phyloP scores from a whole-genome alignment of 2,113 vertebrate species.

The Morone saxatilis region DNA sequence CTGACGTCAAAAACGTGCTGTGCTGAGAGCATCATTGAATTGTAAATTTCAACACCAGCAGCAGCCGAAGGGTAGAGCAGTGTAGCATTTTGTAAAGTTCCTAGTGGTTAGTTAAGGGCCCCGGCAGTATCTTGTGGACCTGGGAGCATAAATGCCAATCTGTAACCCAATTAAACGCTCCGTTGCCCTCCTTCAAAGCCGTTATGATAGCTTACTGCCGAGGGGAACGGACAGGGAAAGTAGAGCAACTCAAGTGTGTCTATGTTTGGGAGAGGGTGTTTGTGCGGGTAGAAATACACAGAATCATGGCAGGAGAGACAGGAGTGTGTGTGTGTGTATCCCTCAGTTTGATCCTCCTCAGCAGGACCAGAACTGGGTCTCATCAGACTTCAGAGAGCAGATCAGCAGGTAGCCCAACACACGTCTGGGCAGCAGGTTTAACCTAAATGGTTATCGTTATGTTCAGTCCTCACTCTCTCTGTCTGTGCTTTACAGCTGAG shows the following conservation, averaged over 20 bases:
- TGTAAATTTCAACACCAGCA: slow-evolving; percentile 34
- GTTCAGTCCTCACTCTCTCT: not conserved
- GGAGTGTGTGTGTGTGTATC: slow-evolving; percentile 19
- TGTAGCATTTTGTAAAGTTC: slow-evolving; percentile 53
- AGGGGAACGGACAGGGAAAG: slow-evolving; percentile 80
- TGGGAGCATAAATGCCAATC: slow-evolving; percentile 75
- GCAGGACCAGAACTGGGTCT: slow-evolving; percentile 64
- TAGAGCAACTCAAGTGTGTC: slow-evolving; percentile 71
- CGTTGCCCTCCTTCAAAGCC: slow-evolving; percentile 82
- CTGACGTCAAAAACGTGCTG: slow-evolving; percentile 42
- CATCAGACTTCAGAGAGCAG: slow-evolving; percentile 45
- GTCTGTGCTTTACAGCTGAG: slow-evolving; percentile 60
- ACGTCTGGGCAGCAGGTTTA: slow-evolving; percentile 39
- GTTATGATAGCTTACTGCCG: slow-evolving; percentile 80
- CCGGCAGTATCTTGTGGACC: slow-evolving; percentile 69
- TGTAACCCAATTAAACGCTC: slow-evolving; percentile 83
- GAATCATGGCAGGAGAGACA: slow-evolving; percentile 39
- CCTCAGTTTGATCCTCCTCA: slow-evolving; percentile 59
- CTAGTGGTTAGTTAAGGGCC: slow-evolving; percentile 60
- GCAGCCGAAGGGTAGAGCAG: slow-evolving; percentile 11
- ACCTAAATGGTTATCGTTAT: slow-evolving; percentile 61
- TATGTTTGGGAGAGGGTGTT: slow-evolving; percentile 66
- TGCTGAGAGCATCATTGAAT: slow-evolving; percentile 28
- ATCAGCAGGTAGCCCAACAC: slow-evolving; percentile 56
- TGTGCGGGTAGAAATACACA: slow-evolving; percentile 46